phyloP scores from a whole-genome alignment of 2,113 vertebrate genomes.

The Pachyramphus minor region DNA sequence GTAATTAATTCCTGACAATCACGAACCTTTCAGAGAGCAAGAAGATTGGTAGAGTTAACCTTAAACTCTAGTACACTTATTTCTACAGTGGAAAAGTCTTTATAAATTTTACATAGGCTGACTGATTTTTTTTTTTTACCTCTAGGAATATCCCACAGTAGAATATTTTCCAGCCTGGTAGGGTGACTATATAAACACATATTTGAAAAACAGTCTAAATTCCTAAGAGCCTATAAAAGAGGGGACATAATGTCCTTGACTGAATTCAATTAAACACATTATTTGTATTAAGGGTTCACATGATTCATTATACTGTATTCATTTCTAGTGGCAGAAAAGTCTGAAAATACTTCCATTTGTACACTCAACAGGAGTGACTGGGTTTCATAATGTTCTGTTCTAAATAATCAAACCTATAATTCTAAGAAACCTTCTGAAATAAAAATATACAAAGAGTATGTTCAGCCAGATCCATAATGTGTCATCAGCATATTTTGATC shows the following conservation, averaged over 20 bases:
- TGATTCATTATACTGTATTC: background rate
- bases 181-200: background rate
- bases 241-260: background rate
- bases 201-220: conserved; percentile 16
- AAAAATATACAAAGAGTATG: conserved; percentile 38
- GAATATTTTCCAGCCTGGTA: background rate
- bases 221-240: background rate
- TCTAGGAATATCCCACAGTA: background rate
- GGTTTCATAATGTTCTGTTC: conserved; percentile 28
- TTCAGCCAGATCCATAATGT: conserved; percentile 14
- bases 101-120: background rate
- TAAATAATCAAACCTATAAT: conserved; percentile 44
- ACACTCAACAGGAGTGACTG: background rate
- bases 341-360: conserved; percentile 35
- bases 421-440: conserved; percentile 36
- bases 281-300: conserved; percentile 18
- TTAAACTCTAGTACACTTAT: background rate
- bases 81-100: background rate
- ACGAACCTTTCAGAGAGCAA: background rate
- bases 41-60: background rate
- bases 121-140: background rate
- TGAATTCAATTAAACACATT: conserved; percentile 21
- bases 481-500: conserved; percentile 32
- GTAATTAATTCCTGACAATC: background rate
- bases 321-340: conserved; percentile 22